A percentile compares a stretch with the other conserved stretches of the same genome.
phyloP scores from a whole-genome alignment of 2,888 invertebrate species.

The Macaria notata region DNA sequence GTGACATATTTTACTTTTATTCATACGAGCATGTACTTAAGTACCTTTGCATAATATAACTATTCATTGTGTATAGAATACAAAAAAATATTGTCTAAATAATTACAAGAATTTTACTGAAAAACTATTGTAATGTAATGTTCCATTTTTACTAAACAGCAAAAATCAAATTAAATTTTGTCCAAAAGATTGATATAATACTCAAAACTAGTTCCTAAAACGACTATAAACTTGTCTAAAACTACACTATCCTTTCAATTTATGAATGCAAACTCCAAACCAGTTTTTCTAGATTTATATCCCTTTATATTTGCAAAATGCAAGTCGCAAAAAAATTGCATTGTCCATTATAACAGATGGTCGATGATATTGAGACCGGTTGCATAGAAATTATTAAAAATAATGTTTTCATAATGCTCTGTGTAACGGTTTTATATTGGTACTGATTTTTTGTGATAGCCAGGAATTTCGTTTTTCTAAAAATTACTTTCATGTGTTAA shows the following conservation, averaged over 20 bases:
- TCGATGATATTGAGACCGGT: slow-evolving; percentile 42
- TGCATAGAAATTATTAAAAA: slow-evolving; percentile 39
- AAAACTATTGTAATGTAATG: too few relatives aligned
- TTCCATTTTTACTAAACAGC: too few relatives aligned
- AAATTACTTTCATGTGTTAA: too few relatives aligned
- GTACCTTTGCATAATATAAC: too few relatives aligned
- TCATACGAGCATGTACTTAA: too few relatives aligned
- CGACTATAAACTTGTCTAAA: slow-evolving; percentile 10
- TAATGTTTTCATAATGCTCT: slow-evolving; percentile 27
- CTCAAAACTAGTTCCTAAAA: slow-evolving; percentile 8
- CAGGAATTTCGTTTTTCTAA: too few relatives aligned
- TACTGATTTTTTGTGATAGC: not conserved
- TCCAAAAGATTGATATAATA: too few relatives aligned
- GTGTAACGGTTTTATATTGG: slow-evolving; percentile 44
- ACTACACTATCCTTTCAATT: slow-evolving; percentile 33
- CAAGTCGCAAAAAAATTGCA: slow-evolving; percentile 61
- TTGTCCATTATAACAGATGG: slow-evolving; percentile 67
- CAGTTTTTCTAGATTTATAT: slow-evolving; percentile 52
- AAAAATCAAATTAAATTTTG: too few relatives aligned
- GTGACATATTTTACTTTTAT: too few relatives aligned
- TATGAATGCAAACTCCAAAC: slow-evolving; percentile 59
- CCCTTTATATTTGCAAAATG: slow-evolving; percentile 58
- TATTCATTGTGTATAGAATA: too few relatives aligned
- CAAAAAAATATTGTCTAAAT: too few relatives aligned
- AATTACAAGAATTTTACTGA: too few relatives aligned